Conservation (phyloP, 2,113 vertebrate genomes). For the Garra rufa region DNA sequence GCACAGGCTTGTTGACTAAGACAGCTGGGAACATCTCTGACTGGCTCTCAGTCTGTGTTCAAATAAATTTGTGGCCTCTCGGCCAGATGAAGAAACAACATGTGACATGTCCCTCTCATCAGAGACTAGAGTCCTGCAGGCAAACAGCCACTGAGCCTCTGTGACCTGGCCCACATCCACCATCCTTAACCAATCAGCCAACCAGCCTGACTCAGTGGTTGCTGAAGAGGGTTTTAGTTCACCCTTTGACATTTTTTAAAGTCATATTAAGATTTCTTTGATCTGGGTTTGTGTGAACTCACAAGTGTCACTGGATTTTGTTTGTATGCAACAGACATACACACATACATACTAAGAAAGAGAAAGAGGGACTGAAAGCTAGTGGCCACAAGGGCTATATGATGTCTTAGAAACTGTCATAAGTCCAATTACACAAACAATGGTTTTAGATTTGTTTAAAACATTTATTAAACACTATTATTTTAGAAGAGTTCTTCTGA, state of each 20-base stretch:
- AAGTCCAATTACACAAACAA: no score
- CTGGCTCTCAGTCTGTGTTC: conserved; percentile 47
- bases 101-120: conserved; percentile 71
- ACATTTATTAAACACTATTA: no score
- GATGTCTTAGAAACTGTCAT: no score
- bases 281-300: conserved; percentile 5
- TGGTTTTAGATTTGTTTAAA: no score
- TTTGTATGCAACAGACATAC: not conserved
- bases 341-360: no score
- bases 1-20: conserved; percentile 16
- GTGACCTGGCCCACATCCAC: conserved; percentile 35
- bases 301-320: not conserved
- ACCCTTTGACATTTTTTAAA: conserved; percentile 27
- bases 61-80: conserved; percentile 54
- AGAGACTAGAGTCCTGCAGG: conserved; percentile 60
- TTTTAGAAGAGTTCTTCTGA: no score
- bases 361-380: no score
- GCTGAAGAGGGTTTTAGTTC: conserved; percentile 6
- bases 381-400: no score
- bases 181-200: conserved; percentile 8
- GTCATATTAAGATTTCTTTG: not conserved
- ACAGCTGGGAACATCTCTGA: conserved; percentile 7
- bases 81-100: conserved; percentile 72
- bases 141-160: conserved; percentile 50
- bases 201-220: not conserved